Percentiles rank a stretch among this genome's conserved stretches.
phyloP scores from a whole-genome alignment of 2,888 invertebrate species.

The Lasioglossum vierecki region DNA sequence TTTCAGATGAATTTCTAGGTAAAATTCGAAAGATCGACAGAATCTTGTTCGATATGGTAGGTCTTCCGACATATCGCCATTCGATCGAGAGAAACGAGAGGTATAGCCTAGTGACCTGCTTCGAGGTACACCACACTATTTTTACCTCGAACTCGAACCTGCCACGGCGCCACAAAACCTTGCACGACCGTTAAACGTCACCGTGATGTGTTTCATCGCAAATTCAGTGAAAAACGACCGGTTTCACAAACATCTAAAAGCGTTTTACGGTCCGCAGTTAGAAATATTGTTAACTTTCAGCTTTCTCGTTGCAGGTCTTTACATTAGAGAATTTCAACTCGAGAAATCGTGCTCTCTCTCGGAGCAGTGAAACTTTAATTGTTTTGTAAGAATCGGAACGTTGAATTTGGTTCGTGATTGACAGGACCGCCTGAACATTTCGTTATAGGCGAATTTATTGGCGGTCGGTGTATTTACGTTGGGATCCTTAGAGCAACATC shows the following conservation, averaged over 20 bases:
- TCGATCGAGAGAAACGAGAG: slow-evolving; percentile 73
- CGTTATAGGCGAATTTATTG: slow-evolving; percentile 46
- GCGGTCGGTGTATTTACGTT: slow-evolving; percentile 53
- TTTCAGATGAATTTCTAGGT: slow-evolving; percentile 16
- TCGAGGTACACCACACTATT: slow-evolving; percentile 81
- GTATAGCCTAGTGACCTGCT: slow-evolving; percentile 82
- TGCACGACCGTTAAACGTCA: slow-evolving; percentile 65
- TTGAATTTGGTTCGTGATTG: slow-evolving; percentile 40
- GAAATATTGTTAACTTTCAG: neutral
- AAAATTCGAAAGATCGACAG: slow-evolving; percentile 30
- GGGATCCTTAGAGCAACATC: slow-evolving; percentile 30
- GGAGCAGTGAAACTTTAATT: neutral
- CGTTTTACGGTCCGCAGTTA: neutral
- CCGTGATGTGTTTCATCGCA: slow-evolving; percentile 42
- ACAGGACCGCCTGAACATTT: slow-evolving; percentile 41
- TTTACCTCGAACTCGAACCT: slow-evolving; percentile 79
- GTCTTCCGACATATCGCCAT: slow-evolving; percentile 64
- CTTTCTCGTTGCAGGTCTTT: neutral
- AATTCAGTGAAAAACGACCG: slow-evolving; percentile 39
- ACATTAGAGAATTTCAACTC: neutral
- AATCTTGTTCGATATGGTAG: slow-evolving; percentile 48
- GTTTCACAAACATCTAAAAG: neutral
- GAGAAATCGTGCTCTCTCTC: neutral
- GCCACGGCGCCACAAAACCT: slow-evolving; percentile 77
- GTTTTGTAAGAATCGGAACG: neutral